phyloP scores from a whole-genome alignment of 2,113 vertebrate species.

The Tichodroma muraria region DNA sequence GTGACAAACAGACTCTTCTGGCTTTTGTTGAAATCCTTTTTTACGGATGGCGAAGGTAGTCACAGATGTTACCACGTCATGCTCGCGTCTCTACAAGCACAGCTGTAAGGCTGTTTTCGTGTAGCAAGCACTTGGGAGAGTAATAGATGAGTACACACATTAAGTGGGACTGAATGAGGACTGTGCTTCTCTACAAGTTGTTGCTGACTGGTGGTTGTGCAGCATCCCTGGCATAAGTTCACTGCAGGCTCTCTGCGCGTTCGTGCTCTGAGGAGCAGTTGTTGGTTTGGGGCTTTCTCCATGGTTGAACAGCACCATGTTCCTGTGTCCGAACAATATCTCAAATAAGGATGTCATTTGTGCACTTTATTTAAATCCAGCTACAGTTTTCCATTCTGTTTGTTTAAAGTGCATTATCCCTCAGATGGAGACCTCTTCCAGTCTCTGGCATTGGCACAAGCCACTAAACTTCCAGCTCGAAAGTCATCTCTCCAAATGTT shows the following conservation, averaged over 20 bases:
- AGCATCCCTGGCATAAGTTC: neutral
- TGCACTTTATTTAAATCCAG: neutral
- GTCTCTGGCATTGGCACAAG: neutral
- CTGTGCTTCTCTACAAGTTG: neutral
- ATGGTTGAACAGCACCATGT: neutral
- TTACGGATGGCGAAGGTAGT: neutral
- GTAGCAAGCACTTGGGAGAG: neutral
- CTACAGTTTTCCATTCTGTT: neutral
- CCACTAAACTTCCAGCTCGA: slow-evolving; percentile 25
- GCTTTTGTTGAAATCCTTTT: neutral
- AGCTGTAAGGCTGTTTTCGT: neutral
- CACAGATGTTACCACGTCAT: neutral
- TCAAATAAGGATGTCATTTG: neutral
- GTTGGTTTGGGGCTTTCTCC: neutral
- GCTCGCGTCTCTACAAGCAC: neutral
- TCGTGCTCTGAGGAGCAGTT: neutral
- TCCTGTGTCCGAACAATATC: neutral
- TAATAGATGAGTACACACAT: neutral
- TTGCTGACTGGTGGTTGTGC: neutral
- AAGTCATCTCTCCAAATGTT: slow-evolving; percentile 37
- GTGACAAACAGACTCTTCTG: neutral
- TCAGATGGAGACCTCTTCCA: slow-evolving; percentile 2
- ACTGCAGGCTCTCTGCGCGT: neutral
- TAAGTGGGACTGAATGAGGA: neutral
- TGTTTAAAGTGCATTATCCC: neutral